Conservation (phyloP, 2,797 vertebrate species). For the Podarcis lilfordi region DNA sequence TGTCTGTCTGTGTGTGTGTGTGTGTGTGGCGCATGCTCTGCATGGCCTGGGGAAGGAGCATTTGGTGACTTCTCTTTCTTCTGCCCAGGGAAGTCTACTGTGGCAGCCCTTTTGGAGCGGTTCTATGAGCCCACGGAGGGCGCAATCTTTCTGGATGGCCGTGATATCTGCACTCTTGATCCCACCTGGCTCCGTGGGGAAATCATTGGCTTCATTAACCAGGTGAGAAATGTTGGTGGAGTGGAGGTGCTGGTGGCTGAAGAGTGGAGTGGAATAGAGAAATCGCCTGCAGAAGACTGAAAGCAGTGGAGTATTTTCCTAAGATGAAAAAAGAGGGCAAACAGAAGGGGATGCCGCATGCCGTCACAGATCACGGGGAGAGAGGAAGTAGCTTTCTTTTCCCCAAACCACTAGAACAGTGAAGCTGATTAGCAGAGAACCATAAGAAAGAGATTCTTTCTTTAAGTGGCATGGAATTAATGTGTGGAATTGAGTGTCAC, state of each 20-base stretch:
- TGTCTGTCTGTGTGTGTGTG: too few relatives aligned
- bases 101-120: conserved; percentile 91
- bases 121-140: conserved; percentile 92
- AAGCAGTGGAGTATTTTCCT: neutral
- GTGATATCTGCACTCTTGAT: conserved; percentile 87
- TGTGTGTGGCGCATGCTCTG: too few relatives aligned
- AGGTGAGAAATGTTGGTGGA: conserved; percentile 75
- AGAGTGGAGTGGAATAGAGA: neutral
- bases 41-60: accelerated
- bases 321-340: neutral
- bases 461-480: too few relatives aligned
- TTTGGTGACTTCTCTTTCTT: neutral
- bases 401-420: neutral
- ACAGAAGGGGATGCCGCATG: neutral
- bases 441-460: too few relatives aligned
- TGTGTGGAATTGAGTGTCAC: neutral
- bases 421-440: neutral
- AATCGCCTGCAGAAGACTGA: accelerated
- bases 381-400: neutral
- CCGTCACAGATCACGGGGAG: neutral
- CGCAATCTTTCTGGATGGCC: conserved; percentile 86
- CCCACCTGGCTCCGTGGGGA: conserved; percentile 92
- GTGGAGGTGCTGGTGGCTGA: accelerated
- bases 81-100: conserved; percentile 90
- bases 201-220: conserved; percentile 94